Evolutionary conservation across 2,888 invertebrate species (phyloP), one percentile per base, ranked within the genome.

Genomic region (Brachynemurus nebulosus): DNA sequence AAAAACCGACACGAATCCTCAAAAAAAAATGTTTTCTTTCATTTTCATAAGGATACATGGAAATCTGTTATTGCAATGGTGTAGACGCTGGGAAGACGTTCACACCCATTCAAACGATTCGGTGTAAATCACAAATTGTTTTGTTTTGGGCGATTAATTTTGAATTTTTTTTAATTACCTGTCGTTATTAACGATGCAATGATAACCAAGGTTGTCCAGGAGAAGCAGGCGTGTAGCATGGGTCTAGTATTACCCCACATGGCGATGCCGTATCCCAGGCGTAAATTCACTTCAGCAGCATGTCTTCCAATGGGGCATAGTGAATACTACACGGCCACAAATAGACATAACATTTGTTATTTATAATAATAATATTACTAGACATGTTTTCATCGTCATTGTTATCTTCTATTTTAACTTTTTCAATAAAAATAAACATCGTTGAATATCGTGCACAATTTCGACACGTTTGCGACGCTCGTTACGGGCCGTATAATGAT

Each of bases 361-460:
- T 12, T 9, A 30, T 30, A 12, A 12, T 12, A 12, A 30, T 14
- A 30, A 12, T 30, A 30, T 30, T 30, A 14, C 14, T 30, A n/a
- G n/a, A 12, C 30, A 30, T 30, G n/a, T 30, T 12, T 14, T n/a
- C n/a, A 30, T 12, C 14, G 4, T 30, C 30, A 14, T 12, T 30
- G 14, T n/a, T 30, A n/a, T 30, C 30, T n/a, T n/a, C n/a, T n/a
- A 30, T 30, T 30, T 30, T 30, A 30, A 30, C 30, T 30, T 30
- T 30, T 14, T 30, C 14, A 30, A 30, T 14, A 30, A 12, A 14
- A 12, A 14, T 12, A 30, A 30, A 12, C 30, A 30, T 30, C 30
- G n/a, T 30, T 30, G n/a, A n/a, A 14, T 14, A 30, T 30, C 14
- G 5, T 14, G n/a, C 30, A 30, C 30, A 30, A 30, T 30, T 30